Conservation (phyloP, 2,113 vertebrate genomes). For the Corythaixoides concolor region DNA sequence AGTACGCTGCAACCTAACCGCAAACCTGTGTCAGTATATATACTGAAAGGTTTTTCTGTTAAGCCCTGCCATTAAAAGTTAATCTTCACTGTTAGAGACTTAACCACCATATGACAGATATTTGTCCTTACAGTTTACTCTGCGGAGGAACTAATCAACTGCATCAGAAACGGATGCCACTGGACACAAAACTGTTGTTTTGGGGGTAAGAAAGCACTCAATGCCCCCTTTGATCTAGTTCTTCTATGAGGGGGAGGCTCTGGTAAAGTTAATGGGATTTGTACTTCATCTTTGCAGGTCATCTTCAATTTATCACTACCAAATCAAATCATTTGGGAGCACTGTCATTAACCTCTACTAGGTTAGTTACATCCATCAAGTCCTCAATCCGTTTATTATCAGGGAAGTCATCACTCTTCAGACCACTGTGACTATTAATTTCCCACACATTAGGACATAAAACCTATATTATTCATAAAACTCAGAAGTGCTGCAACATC, state of each 20-base stretch:
- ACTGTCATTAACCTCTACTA: conserved; percentile 14
- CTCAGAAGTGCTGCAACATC: not conserved
- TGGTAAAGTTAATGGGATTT: not conserved
- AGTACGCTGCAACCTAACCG: not conserved
- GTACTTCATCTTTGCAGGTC: conserved; percentile 12
- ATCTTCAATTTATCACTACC: conserved; percentile 36
- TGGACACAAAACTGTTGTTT: not conserved
- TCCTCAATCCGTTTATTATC: conserved; percentile 17
- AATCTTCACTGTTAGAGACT: not conserved
- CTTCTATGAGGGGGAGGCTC: not conserved
- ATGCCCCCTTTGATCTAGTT: not conserved
- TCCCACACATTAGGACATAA: not conserved
- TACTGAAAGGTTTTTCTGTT: not conserved
- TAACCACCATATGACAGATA: not conserved
- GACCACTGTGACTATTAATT: not conserved
- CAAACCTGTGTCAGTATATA: not conserved
- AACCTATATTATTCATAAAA: conserved; percentile 20
- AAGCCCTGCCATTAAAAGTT: not conserved
- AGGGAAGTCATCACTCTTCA: conserved; percentile 8
- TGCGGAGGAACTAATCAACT: not conserved
- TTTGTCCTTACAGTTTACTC: not conserved
- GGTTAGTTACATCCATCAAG: conserved; percentile 15
- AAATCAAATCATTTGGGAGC: conserved; percentile 26
- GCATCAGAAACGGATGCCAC: not conserved
- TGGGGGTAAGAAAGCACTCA: not conserved